Evolutionary conservation across 2,113 vertebrate species (phyloP).

Genomic region (rabbit (Oryctolagus cuniculus)): DNA sequence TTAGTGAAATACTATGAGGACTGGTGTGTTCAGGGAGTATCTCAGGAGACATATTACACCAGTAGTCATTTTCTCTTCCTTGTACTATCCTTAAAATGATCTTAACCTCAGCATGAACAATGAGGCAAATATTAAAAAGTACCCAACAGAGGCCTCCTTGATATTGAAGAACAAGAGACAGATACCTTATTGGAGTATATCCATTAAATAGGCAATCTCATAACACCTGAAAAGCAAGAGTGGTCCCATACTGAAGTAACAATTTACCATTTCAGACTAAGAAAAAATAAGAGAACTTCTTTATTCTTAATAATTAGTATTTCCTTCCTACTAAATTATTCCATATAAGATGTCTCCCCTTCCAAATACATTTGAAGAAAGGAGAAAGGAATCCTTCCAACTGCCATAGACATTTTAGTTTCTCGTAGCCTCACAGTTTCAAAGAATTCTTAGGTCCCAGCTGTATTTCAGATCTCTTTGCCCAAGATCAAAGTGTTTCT

Average conservation of each 20-base stretch:
- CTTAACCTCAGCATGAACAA: slow-evolving; percentile 30
- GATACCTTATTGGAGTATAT: background rate
- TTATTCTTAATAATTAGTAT: background rate
- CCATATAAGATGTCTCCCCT: background rate
- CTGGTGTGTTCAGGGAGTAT: background rate
- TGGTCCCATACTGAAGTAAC: background rate
- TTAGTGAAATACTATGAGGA: slow-evolving; percentile 35
- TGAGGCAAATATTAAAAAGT: background rate
- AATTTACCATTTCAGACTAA: background rate
- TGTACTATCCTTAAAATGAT: background rate
- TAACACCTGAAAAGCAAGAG: background rate
- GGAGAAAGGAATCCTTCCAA: background rate
- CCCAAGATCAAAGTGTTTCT: background rate
- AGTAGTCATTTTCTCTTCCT: background rate
- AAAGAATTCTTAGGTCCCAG: slow-evolving; percentile 33
- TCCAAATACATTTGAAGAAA: slow-evolving; percentile 8
- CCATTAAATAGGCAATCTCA: background rate
- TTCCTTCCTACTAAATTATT: background rate
- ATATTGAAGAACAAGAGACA: background rate
- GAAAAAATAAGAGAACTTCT: background rate
- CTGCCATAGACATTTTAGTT: background rate
- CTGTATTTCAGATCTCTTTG: background rate
- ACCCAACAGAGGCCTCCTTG: background rate
- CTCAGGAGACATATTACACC: background rate
- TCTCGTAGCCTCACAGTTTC: slow-evolving; percentile 8